Percentiles rank a stretch among this genome's conserved stretches.
Conservation (phyloP, 2,113 vertebrate species). For the Phoxinus phoxinus region DNA sequence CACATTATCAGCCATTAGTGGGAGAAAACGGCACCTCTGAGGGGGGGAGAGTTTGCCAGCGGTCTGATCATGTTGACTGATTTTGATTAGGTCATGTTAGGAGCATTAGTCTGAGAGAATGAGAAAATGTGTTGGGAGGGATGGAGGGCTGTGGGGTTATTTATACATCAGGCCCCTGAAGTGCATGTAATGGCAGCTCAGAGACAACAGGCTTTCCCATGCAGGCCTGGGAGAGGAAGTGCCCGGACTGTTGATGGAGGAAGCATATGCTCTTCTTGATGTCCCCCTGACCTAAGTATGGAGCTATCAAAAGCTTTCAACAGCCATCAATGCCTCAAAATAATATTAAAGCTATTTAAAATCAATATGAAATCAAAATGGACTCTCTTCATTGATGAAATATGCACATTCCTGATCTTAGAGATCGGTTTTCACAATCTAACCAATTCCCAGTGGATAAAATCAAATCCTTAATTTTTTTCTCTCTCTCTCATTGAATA, state of each 20-base stretch:
- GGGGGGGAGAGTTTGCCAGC: not conserved
- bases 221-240: constrained; percentile 41
- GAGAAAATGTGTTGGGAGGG: constrained; percentile 24
- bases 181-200: constrained; percentile 51
- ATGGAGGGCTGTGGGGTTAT: constrained; percentile 40
- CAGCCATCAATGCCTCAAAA: not conserved
- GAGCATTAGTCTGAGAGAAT: constrained; percentile 36
- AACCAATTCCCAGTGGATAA: not conserved
- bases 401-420: not conserved
- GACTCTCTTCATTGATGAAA: not conserved
- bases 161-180: constrained; percentile 53
- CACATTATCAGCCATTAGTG: constrained; percentile 38
- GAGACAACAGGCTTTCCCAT: constrained; percentile 58
- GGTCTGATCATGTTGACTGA: constrained; percentile 39
- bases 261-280: constrained; percentile 57
- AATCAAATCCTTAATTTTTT: not conserved
- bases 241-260: constrained; percentile 48
- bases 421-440: not conserved
- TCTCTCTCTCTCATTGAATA: not conserved
- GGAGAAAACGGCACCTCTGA: constrained; percentile 7
- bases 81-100: constrained; percentile 42
- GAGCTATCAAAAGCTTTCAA: not conserved
- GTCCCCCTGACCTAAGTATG: not conserved
- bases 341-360: not conserved
- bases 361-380: not conserved